Evolutionary conservation across 2,888 invertebrate species (phyloP).

Genomic region (Malacosoma neustria): DNA sequence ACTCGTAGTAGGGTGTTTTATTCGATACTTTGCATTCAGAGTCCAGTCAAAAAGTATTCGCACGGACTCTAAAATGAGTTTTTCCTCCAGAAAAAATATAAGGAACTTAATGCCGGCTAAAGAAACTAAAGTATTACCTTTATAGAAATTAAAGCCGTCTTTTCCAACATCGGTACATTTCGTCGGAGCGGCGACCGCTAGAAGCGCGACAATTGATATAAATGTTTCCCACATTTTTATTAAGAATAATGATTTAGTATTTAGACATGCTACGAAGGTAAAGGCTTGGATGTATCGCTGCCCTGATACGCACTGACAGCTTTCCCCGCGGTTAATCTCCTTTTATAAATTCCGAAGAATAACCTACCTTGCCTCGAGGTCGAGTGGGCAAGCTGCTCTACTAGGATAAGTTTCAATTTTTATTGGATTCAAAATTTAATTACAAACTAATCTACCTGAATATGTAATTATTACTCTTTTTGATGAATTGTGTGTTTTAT

Average conservation of each 20-base stretch:
- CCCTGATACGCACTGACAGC: slow-evolving; percentile 20
- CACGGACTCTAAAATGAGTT: too few species aligned
- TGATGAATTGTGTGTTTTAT: too few species aligned
- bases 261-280: slow-evolving; percentile 18
- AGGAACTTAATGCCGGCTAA: too few species aligned
- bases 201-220: slow-evolving; percentile 44
- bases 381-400: slow-evolving; percentile 2
- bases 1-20: too few species aligned
- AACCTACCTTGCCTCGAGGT: too few species aligned
- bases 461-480: too few species aligned
- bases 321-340: slow-evolving; percentile 16
- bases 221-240: slow-evolving; percentile 55
- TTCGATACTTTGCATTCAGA: too few species aligned
- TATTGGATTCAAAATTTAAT: too few species aligned
- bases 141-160: slow-evolving; percentile 63
- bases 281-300: slow-evolving; percentile 18
- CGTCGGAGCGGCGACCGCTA: slow-evolving; percentile 27
- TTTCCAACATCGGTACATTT: slow-evolving; percentile 43
- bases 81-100: too few species aligned
- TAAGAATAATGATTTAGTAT: slow-evolving; percentile 32
- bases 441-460: too few species aligned
- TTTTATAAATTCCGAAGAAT: slow-evolving; percentile 38
- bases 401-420: slow-evolving; percentile 17
- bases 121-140: too few species aligned
- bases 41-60: too few species aligned